phyloP scores from a whole-genome alignment of 1,140 invertebrate genomes.

The Lepidostoma basale region DNA sequence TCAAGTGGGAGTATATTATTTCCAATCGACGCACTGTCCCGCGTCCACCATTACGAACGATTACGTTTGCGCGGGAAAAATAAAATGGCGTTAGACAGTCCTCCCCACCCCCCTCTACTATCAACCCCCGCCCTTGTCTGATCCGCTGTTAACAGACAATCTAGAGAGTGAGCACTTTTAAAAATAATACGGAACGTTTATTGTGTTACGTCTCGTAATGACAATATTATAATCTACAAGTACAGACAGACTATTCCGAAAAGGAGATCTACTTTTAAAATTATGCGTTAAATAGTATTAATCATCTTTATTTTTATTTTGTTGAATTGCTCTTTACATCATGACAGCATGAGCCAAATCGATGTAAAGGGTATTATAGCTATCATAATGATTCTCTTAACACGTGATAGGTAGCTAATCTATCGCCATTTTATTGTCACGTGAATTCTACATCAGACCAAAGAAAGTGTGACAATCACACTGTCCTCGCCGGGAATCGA shows the following conservation, averaged over 20 bases:
- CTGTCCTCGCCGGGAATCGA: no score
- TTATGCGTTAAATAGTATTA: no score
- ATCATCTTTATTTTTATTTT: no score
- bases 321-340: no score
- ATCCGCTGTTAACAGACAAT: slow-evolving; percentile 43
- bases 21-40: slow-evolving; percentile 33
- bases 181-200: slow-evolving; percentile 47
- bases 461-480: no score
- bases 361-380: no score
- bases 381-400: no score
- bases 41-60: slow-evolving; percentile 43
- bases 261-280: slow-evolving; percentile 29
- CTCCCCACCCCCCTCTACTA: slow-evolving; percentile 19
- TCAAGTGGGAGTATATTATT: no score
- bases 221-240: slow-evolving; percentile 43
- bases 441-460: no score
- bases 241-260: slow-evolving; percentile 18
- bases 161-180: slow-evolving; percentile 42
- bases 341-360: no score
- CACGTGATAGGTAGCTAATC: no score
- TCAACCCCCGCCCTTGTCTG: neutral
- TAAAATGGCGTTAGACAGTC: slow-evolving; percentile 46
- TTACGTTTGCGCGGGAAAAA: slow-evolving; percentile 46
- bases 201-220: slow-evolving; percentile 44
- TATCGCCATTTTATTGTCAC: no score